Base-by-base conservation (phyloP, 2,113 vertebrate genomes). In the Prunella himalayana region DNA sequence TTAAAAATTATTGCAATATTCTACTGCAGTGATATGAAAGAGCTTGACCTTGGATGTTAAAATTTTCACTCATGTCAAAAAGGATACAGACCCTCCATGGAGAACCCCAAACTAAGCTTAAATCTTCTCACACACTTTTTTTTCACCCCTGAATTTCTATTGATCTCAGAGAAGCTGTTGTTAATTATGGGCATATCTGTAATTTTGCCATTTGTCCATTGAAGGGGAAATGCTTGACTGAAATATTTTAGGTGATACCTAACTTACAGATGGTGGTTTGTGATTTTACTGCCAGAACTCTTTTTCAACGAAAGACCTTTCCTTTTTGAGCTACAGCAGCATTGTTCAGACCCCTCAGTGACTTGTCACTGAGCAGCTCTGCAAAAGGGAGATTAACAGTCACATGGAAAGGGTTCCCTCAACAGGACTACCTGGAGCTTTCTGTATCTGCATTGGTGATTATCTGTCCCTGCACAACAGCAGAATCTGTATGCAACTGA, bases 81-180 rank as follows among this genome's bases (percentile, higher is more conserved):
- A 19, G 3, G 3, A 7, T 30, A 42, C 12, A 61, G 8, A 4
- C 1, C 3, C 30, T 53, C 16, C 8, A 39, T 9, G 6, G 2
- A 72, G 10, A 61, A 8, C 8, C 3, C 4, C 39, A 42, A 77
- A 94, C 3, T 59, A 53, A 51, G 10, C 8, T 77, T 31, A 81
- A 82, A 45, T 56, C 13, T 68, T 77, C 13, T 49, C 37, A 9
- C 22, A 56, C 4, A 5, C 3, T 21, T 8, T 68, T 60, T 8
- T 68, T 87, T 42, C 39, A 44, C 1, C 1, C 5, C 6, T 79
- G 35, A 63, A 63, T 73, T 73, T 71, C 10, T 21, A 39, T 0
- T 39, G 14, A 22, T 11, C 70, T 2, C 13, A 66, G 9, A 7
- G 10, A 22, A 77, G 1, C 7, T 51, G 8, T 15, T 41, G 10